Evolutionary conservation across 2,888 invertebrate species (phyloP).

Genomic region (Drosophila incognita): DNA sequence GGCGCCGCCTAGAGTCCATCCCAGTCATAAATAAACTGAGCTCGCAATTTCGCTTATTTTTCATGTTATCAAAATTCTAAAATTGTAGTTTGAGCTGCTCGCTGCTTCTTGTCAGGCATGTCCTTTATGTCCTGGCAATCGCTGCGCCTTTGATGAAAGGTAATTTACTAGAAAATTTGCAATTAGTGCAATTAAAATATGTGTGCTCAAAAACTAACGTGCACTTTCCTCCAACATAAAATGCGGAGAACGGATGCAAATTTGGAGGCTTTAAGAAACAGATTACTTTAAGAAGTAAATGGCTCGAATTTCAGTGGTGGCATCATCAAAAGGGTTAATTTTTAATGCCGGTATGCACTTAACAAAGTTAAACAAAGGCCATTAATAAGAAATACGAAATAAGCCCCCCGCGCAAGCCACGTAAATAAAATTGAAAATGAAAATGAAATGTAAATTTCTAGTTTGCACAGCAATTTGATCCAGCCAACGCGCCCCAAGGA

Average conservation of each 20-base stretch:
- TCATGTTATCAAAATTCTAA: constrained; percentile 68
- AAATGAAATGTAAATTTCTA: constrained; percentile 58
- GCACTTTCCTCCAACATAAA: not conserved
- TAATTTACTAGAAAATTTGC: constrained; percentile 82
- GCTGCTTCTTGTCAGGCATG: constrained; percentile 22
- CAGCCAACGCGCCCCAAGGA: constrained; percentile 57
- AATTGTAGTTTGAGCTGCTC: constrained; percentile 58
- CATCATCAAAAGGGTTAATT: constrained; percentile 43
- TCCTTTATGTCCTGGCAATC: constrained; percentile 26
- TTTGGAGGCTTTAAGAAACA: constrained; percentile 9
- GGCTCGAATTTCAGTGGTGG: constrained; percentile 16
- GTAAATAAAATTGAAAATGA: constrained; percentile 13
- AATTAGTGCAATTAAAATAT: constrained; percentile 78
- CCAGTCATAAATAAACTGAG: constrained; percentile 27
- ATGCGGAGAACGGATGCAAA: not conserved
- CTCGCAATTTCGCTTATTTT: constrained; percentile 47
- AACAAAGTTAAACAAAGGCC: constrained; percentile 68
- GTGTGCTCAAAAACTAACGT: constrained; percentile 51
- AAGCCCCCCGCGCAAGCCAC: constrained; percentile 1
- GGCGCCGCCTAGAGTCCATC: constrained; percentile 22
- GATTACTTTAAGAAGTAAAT: constrained; percentile 22
- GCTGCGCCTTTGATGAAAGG: constrained; percentile 61
- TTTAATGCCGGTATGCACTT: constrained; percentile 35
- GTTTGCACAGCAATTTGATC: constrained; percentile 76
- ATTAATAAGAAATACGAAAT: constrained; percentile 74